Conservation (phyloP, 2,888 invertebrate genomes). For the Euplagia quadripunctaria region DNA sequence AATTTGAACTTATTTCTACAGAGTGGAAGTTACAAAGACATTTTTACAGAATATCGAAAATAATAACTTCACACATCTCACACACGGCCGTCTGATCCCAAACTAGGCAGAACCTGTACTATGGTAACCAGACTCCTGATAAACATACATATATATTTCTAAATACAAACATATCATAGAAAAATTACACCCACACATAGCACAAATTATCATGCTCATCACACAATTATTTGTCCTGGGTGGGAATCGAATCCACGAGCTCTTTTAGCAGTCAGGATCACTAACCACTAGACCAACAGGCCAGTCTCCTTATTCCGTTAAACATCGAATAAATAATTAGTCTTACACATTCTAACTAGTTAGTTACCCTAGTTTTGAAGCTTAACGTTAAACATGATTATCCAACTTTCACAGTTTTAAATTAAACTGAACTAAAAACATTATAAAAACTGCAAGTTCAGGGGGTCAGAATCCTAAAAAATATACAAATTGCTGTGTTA, state of each 20-base stretch:
- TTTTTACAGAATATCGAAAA: not conserved
- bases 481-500: not conserved
- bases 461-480: slow-evolving; percentile 13
- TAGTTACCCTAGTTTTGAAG: slow-evolving; percentile 7
- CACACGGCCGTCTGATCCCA: too few species aligned
- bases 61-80: too few species aligned
- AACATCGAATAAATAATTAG: not conserved
- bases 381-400: slow-evolving; percentile 15
- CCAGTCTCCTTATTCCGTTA: not conserved
- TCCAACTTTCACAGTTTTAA: slow-evolving; percentile 26
- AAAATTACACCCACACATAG: too few species aligned
- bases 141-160: too few species aligned
- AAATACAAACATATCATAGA: too few species aligned
- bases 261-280: too few species aligned
- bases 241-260: too few species aligned
- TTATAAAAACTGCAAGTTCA: slow-evolving; percentile 23
- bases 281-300: too few species aligned
- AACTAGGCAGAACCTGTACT: too few species aligned
- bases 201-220: too few species aligned
- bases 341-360: not conserved
- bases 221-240: too few species aligned
- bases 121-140: too few species aligned
- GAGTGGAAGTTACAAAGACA: not conserved
- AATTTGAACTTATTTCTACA: not conserved
- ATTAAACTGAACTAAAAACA: slow-evolving; percentile 30